Conservation (phyloP, 2,888 invertebrate genomes). For the Pandemis corylana region DNA sequence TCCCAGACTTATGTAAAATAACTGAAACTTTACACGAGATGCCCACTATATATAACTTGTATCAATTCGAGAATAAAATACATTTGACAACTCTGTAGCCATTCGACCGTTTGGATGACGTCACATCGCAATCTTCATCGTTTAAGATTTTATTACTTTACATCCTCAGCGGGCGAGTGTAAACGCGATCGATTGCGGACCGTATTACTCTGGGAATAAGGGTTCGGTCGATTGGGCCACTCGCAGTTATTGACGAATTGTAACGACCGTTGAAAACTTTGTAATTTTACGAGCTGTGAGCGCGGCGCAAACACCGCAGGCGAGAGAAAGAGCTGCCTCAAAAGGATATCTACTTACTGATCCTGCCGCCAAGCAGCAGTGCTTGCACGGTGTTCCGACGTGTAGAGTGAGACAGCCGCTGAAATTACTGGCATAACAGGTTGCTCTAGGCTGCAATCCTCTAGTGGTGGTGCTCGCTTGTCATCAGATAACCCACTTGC, state of each 20-base stretch:
- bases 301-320: conserved; percentile 27
- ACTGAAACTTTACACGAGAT: too few species aligned
- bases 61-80: neutral
- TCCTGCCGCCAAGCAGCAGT: too few species aligned
- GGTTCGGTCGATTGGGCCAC: neutral
- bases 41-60: too few species aligned
- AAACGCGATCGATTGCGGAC: neutral
- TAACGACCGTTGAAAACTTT: conserved; percentile 38
- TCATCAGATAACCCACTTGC: too few species aligned
- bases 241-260: conserved; percentile 37
- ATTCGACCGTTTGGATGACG: conserved; percentile 21
- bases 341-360: too few species aligned
- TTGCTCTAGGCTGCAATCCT: too few species aligned
- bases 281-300: conserved; percentile 41
- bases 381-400: too few species aligned
- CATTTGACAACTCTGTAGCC: neutral
- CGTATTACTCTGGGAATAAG: conserved; percentile 11
- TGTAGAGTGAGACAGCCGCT: too few species aligned
- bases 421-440: too few species aligned
- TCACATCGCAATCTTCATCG: conserved; percentile 25
- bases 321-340: conserved; percentile 6
- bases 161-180: neutral
- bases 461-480: too few species aligned
- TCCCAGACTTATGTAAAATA: too few species aligned
- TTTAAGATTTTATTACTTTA: conserved; percentile 25